Evolutionary conservation across 2,888 invertebrate species (phyloP), one percentile per base, ranked within the genome.

Genomic region (Blera fallax): DNA sequence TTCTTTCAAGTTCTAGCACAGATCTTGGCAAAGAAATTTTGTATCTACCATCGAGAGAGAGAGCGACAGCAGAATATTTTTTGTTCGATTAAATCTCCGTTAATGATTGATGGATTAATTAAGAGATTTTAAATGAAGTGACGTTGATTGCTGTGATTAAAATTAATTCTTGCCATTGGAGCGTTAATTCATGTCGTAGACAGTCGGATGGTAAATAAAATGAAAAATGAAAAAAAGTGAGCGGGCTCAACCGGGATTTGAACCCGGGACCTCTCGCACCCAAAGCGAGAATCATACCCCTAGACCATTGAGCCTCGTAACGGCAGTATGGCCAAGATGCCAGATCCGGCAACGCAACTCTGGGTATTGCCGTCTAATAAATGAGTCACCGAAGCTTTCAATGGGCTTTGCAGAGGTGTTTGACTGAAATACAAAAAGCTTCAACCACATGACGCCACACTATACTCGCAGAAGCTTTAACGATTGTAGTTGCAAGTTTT

Each of bases 231-330:
- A 72, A 65, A 62, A 14, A 29, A 48, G 50, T n/a, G n/a, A 48
- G 1, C 72, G 91, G 91, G 91, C 91, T 91, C 91, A 91, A 91
- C 91, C 91, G 91, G 91, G 91, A 91, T 91, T 91, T 91, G 91
- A 91, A 91, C 91, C 91, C 91, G 91, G 91, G 91, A 91, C 91
- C 91, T 91, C 91, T 91, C 91, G 91, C 91, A 91, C 91, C 91
- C 91, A 90, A 91, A 91, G 91, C 91, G 91, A 91, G 90, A 91
- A 91, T 91, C 91, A 91, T 91, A 90, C 91, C 91, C 90, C 91
- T 91, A 91, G 91, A 91, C 91, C 91, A 91, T 91, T 91, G 91
- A 91, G 91, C 91, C 91, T 45, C 90, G 48, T 83, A 40, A 56
- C 56, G 45, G 21, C 29, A 6, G 0, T 0, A 0, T 10, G 27